A percentile compares a stretch with the other conserved stretches of the same genome.
Conservation (phyloP, 2,888 invertebrate species). For the Craniophora ligustri region DNA sequence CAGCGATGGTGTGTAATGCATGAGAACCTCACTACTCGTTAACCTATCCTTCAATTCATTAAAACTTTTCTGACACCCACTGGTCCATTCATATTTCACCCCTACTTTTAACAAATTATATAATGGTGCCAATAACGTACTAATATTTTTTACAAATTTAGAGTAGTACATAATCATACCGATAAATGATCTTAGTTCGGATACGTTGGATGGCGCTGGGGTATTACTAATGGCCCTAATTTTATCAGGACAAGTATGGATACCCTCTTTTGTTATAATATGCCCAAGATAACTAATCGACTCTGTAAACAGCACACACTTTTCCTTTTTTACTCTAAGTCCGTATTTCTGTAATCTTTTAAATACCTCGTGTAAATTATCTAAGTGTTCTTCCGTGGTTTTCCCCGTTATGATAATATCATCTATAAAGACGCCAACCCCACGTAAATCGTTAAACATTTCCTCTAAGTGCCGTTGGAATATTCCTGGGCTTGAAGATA, state of each 20-base stretch:
- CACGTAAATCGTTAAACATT: neutral
- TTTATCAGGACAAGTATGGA: neutral
- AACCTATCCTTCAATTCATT: neutral
- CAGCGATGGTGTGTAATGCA: no score
- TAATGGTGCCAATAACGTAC: neutral
- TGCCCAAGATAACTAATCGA: neutral
- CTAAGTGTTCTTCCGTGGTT: neutral
- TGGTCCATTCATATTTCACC: neutral
- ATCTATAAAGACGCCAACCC: neutral
- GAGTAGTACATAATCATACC: neutral
- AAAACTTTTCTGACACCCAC: neutral
- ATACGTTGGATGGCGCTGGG: neutral
- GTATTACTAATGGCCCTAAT: neutral
- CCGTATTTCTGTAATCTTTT: neutral
- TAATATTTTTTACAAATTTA: neutral
- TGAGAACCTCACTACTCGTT: neutral
- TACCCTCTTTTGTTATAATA: neutral
- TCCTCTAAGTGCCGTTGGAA: neutral
- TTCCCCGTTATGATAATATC: neutral
- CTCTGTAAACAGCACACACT: neutral
- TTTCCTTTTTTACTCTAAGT: neutral
- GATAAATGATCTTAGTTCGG: neutral
- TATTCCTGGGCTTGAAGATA: neutral
- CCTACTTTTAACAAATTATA: neutral
- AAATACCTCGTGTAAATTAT: neutral